A percentile compares a stretch with the other conserved stretches of the same genome.
Conservation (phyloP, 1,140 invertebrate species). For the Atta cephalotes region DNA sequence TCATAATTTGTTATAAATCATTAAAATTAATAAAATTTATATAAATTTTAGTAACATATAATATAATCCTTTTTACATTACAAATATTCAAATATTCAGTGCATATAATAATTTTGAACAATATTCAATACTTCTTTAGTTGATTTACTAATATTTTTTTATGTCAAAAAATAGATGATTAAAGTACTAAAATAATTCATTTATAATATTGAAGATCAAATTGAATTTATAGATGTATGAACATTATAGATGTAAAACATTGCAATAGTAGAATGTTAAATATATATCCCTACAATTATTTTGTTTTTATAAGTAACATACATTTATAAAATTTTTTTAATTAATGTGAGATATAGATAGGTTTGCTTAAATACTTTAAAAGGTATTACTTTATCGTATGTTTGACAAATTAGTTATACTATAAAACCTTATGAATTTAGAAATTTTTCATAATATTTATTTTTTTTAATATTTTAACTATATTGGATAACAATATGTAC, state of each 20-base stretch:
- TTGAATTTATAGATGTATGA: not conserved
- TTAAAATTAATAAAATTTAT: not conserved
- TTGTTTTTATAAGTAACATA: no score
- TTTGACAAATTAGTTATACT: not conserved
- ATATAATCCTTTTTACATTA: not conserved
- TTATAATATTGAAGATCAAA: not conserved
- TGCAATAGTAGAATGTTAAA: not conserved
- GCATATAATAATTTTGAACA: not conserved
- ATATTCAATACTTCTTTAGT: not conserved
- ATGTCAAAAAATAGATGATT: not conserved
- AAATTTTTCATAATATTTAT: not conserved
- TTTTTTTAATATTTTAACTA: not conserved
- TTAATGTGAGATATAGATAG: no score
- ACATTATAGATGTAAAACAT: not conserved
- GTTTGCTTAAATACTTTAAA: no score
- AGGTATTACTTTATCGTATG: no score
- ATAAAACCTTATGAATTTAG: not conserved
- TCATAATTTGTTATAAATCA: not conserved
- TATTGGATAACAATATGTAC: not conserved
- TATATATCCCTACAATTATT: not conserved
- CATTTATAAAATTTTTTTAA: no score
- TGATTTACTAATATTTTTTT: not conserved
- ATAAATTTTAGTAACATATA: not conserved
- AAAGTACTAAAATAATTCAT: not conserved
- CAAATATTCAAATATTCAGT: not conserved